phyloP scores from a whole-genome alignment of 2,113 vertebrate species.

The Electrona antarctica region DNA sequence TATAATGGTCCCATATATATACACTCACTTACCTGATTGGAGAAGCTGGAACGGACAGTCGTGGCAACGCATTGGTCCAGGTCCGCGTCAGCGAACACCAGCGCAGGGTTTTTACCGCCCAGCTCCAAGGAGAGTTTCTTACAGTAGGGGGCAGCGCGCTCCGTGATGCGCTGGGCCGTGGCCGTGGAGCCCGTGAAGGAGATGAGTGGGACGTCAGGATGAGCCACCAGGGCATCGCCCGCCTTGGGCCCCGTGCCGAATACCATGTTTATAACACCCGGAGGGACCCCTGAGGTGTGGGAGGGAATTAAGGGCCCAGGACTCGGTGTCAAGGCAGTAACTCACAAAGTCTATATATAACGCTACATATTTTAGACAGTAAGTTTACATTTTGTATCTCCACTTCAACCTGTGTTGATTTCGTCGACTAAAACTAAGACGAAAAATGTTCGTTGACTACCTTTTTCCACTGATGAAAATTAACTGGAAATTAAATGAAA shows the following conservation, averaged over 20 bases:
- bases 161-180: constrained; percentile 85
- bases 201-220: constrained; percentile 88
- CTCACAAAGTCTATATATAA: too few species aligned
- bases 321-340: too few species aligned
- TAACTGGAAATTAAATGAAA: too few species aligned
- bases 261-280: constrained; percentile 92
- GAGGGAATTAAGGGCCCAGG: neutral
- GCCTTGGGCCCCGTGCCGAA: constrained; percentile 86
- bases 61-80: constrained; percentile 86
- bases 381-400: too few species aligned
- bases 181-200: constrained; percentile 95
- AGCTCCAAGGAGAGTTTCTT: constrained; percentile 96
- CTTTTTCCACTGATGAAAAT: too few species aligned
- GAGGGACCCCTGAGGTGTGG: constrained; percentile 82
- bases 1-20: too few species aligned
- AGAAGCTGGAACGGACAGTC: constrained; percentile 92
- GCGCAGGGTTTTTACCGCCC: constrained; percentile 94
- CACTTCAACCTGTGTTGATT: too few species aligned
- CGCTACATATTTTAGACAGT: too few species aligned
- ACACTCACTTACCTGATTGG: constrained; percentile 86
- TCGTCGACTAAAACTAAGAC: too few species aligned
- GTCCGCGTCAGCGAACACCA: constrained; percentile 91
- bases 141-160: constrained; percentile 86
- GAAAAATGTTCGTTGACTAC: too few species aligned
- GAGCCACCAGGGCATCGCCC: constrained; percentile 89